Conservation (phyloP, 2,888 invertebrate genomes). For the Marasmarcha lunaedactyla region DNA sequence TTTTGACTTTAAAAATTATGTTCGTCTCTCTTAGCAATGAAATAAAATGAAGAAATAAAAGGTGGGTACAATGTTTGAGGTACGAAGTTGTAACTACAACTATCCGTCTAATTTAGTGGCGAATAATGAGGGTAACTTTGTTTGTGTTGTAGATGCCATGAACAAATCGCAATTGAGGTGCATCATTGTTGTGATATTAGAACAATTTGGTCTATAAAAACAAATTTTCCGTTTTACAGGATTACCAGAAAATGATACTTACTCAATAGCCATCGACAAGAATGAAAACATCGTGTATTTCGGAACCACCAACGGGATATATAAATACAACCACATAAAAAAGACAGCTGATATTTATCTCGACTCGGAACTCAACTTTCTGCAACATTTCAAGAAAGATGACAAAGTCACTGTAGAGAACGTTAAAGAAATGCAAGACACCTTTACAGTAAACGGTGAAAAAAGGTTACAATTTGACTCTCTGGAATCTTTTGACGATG, state of each 20-base stretch:
- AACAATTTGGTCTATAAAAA: no score
- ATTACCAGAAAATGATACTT: conserved; percentile 40
- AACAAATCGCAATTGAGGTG: no score
- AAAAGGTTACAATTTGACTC: conserved; percentile 35
- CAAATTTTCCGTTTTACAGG: conserved; percentile 31
- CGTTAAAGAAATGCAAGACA: conserved; percentile 38
- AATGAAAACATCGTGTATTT: conserved; percentile 39
- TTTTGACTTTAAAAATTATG: no score
- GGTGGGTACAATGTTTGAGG: no score
- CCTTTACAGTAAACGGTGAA: conserved; percentile 36
- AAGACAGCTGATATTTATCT: conserved; percentile 30
- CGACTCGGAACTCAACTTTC: conserved; percentile 32
- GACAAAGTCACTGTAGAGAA: conserved; percentile 46
- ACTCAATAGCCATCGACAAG: conserved; percentile 46
- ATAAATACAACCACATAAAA: conserved; percentile 33
- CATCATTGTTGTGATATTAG: no score
- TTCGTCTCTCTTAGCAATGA: no score
- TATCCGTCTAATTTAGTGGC: no score
- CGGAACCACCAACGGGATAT: conserved; percentile 47
- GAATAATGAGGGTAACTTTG: no score
- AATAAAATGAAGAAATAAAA: no score
- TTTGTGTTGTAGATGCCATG: no score
- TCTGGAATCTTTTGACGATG: conserved; percentile 38
- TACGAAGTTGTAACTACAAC: no score
- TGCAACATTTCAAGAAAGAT: conserved; percentile 45